phyloP scores from a whole-genome alignment of 2,797 vertebrate species.

The Rhynchotus rufescens region DNA sequence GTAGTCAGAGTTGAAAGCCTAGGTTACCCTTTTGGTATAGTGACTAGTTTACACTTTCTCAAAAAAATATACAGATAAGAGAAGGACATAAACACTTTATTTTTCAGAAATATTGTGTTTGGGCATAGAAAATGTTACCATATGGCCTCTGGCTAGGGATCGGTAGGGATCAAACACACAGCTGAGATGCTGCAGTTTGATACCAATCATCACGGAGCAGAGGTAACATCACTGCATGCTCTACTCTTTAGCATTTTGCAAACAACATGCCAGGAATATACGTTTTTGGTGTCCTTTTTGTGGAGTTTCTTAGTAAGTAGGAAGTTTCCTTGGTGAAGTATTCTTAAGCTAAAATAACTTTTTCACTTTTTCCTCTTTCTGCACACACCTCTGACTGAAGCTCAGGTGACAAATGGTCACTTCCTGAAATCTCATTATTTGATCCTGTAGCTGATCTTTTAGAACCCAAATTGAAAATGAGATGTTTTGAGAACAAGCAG shows the following conservation, averaged over 20 bases:
- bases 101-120: slow-evolving; percentile 25
- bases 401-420: background rate
- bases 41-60: background rate
- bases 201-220: background rate
- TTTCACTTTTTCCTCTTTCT: background rate
- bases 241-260: background rate
- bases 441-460: background rate
- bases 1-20: background rate
- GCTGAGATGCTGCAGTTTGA: background rate
- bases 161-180: background rate
- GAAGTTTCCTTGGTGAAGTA: background rate
- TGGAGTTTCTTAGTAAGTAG: too few relatives aligned
- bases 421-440: background rate
- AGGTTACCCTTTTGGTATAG: background rate
- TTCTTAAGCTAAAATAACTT: background rate
- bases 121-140: background rate
- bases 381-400: background rate
- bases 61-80: slow-evolving; percentile 4
- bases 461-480: background rate
- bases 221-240: background rate
- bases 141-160: slow-evolving; percentile 17
- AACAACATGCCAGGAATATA: background rate
- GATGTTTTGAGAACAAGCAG: background rate
- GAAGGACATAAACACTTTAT: slow-evolving; percentile 12
- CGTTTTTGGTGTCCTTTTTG: background rate